A percentile compares a stretch with the other conserved stretches of the same genome.
phyloP scores from a whole-genome alignment of 2,888 invertebrate genomes.

The Mesoligia furuncula region DNA sequence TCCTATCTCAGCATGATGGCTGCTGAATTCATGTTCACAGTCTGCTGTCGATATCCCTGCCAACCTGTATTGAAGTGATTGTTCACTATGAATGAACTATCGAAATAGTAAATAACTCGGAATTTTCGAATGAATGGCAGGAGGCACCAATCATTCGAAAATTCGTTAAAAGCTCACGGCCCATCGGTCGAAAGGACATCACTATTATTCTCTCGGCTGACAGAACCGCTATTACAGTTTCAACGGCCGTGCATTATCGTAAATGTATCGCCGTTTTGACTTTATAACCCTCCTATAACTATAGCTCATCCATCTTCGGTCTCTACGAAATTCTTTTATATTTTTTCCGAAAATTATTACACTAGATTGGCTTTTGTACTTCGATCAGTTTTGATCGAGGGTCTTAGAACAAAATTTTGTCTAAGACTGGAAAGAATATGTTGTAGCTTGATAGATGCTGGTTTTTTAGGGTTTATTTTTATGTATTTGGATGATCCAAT shows the following conservation, averaged over 20 bases:
- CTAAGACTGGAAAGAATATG: constrained; percentile 20
- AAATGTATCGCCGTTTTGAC: constrained; percentile 84
- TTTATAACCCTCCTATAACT: constrained; percentile 79
- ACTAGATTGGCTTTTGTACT: constrained; percentile 52
- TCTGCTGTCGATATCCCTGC: background rate
- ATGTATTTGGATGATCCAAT: constrained; percentile 33
- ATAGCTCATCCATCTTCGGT: constrained; percentile 70
- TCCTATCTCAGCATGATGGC: too few species aligned
- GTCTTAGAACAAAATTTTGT: constrained; percentile 16
- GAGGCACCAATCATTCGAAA: constrained; percentile 34
- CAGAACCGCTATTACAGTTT: constrained; percentile 77
- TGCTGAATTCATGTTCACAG: background rate
- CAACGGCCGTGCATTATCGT: constrained; percentile 82
- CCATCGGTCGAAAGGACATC: constrained; percentile 67
- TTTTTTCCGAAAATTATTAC: constrained; percentile 56
- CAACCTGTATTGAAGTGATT: background rate
- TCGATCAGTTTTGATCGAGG: constrained; percentile 41
- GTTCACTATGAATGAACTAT: background rate
- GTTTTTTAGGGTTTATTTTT: constrained; percentile 12
- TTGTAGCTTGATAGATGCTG: constrained; percentile 25
- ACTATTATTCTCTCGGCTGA: constrained; percentile 75
- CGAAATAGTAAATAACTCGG: constrained; percentile 10
- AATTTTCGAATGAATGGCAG: too few species aligned
- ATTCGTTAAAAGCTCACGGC: constrained; percentile 62
- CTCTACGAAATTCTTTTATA: constrained; percentile 64